These are phyloP conservation scores for Lontra canadensis DNA, from an alignment of 2,113 vertebrate genomes.

Conservation along the genomic window DNA sequence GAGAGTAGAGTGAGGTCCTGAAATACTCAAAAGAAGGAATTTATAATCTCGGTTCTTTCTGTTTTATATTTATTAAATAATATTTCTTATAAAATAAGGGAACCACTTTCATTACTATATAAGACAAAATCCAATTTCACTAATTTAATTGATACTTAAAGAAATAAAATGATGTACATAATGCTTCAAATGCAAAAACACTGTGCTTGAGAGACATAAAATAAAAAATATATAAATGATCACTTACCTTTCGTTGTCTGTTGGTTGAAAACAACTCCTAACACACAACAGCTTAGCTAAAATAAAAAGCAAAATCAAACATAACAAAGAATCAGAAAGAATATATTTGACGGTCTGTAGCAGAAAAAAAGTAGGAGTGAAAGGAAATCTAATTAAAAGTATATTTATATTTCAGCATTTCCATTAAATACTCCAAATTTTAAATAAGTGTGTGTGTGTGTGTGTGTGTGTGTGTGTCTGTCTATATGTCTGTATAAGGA, in stretches of 20 bases:
- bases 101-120: background rate
- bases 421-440: background rate
- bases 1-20: background rate
- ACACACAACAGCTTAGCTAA: background rate
- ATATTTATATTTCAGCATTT: background rate
- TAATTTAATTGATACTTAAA: background rate
- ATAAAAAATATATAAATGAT: background rate
- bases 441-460: background rate
- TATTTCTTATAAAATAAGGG: background rate
- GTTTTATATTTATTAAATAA: background rate
- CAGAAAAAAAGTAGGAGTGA: background rate
- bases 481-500: background rate
- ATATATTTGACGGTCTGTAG: background rate
- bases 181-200: background rate
- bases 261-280: background rate
- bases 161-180: background rate
- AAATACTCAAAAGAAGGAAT: background rate
- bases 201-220: background rate
- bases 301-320: background rate
- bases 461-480: background rate
- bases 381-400: background rate
- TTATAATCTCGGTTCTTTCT: background rate
- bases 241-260: background rate
- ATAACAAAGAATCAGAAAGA: background rate
- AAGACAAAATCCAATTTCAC: background rate